phyloP scores from a whole-genome alignment of 2,113 vertebrate genomes.

The Excalfactoria chinensis region DNA sequence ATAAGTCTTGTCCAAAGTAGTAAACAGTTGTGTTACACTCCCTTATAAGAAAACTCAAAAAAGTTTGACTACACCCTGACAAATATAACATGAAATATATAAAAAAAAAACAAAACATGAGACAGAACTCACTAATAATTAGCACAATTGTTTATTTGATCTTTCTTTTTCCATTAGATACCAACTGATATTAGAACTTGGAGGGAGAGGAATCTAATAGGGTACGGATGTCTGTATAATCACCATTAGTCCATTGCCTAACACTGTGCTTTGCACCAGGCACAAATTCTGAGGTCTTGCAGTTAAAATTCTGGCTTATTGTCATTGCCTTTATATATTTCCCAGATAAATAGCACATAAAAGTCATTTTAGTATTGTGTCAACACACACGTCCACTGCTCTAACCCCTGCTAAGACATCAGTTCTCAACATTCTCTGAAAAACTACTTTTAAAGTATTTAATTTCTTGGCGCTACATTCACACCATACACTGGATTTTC shows the following conservation, averaged over 20 bases:
- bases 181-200: neutral
- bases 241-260: neutral
- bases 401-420: neutral
- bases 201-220: neutral
- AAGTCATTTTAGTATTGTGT: neutral
- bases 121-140: neutral
- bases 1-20: neutral
- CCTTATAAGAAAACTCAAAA: neutral
- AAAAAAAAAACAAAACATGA: neutral
- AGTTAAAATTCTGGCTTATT: neutral
- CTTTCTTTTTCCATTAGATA: neutral
- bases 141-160: neutral
- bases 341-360: neutral
- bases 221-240: neutral
- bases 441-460: neutral
- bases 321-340: neutral
- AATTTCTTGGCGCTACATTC: neutral
- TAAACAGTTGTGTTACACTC: neutral
- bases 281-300: accelerated
- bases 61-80: neutral
- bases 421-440: neutral
- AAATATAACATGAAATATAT: neutral
- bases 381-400: neutral
- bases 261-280: neutral
- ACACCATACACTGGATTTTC: neutral